Percentiles rank a stretch among this genome's conserved stretches.
These are phyloP conservation scores for Leptinotarsa peninsularis DNA, from an alignment of 2,888 invertebrate species.

Conservation along the genomic window DNA sequence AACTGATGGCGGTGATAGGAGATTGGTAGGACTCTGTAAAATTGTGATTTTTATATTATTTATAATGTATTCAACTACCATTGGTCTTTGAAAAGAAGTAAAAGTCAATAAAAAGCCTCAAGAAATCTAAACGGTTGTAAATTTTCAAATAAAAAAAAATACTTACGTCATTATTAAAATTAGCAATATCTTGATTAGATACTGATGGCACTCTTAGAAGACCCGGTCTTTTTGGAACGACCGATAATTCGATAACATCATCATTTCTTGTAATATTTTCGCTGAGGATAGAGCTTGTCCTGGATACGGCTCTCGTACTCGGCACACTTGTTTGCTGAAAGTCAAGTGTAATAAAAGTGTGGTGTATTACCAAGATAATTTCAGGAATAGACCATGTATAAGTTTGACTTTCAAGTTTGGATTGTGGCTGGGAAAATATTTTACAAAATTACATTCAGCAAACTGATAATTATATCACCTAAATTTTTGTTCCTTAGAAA, in stretches of 20 bases:
- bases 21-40: conserved; percentile 74
- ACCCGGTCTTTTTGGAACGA: conserved; percentile 69
- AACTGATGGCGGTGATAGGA: conserved; percentile 80
- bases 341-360: background rate
- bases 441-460: too few relatives aligned
- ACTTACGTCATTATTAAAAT: conserved; percentile 63
- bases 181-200: conserved; percentile 71
- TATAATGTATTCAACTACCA: background rate
- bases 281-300: conserved; percentile 60
- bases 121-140: too few relatives aligned
- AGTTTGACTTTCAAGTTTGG: too few relatives aligned
- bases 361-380: background rate
- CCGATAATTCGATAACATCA: conserved; percentile 48
- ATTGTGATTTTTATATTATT: background rate
- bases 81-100: too few relatives aligned
- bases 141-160: background rate
- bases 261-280: conserved; percentile 52
- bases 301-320: conserved; percentile 59
- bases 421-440: too few relatives aligned
- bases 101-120: too few relatives aligned
- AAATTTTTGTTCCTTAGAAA: too few relatives aligned
- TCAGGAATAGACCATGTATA: too few relatives aligned
- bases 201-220: conserved; percentile 73
- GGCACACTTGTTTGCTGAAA: conserved; percentile 49
- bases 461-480: too few relatives aligned